Percentiles rank a stretch among this genome's conserved stretches.
Evolutionary conservation across 2,888 invertebrate genomes (phyloP).

Genomic region (Drosophila borealis): DNA sequence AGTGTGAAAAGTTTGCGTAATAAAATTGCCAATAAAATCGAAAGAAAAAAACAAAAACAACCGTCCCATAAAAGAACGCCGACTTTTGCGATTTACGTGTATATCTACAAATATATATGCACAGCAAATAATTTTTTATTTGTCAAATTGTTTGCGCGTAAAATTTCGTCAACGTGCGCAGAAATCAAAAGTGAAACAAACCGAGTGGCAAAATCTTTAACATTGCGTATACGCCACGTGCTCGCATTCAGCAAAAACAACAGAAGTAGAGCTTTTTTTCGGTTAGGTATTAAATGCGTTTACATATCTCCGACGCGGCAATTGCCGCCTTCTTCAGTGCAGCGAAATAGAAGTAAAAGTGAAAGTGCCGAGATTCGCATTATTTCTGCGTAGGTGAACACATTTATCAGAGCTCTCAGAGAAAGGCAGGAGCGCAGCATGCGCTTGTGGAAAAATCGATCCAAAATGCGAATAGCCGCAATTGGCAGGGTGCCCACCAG

Average conservation of each 20-base stretch:
- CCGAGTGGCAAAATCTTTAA: conserved; percentile 7
- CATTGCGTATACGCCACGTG: conserved; percentile 63
- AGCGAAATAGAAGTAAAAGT: conserved; percentile 61
- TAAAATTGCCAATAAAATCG: conserved; percentile 65
- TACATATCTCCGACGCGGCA: conserved; percentile 55
- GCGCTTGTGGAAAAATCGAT: conserved; percentile 73
- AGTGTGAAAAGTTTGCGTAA: conserved; percentile 52
- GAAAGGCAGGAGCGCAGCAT: conserved; percentile 46
- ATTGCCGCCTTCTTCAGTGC: conserved; percentile 39
- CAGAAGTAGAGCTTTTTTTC: background rate
- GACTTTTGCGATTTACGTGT: conserved; percentile 15
- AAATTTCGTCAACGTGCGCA: conserved; percentile 53
- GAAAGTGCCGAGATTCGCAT: conserved; percentile 71
- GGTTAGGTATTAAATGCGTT: conserved; percentile 68
- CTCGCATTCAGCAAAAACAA: conserved; percentile 37
- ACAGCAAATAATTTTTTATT: conserved; percentile 49
- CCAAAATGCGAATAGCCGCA: conserved; percentile 70
- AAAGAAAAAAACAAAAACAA: conserved; percentile 4
- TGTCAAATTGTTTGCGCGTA: conserved; percentile 43
- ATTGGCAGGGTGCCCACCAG: conserved; percentile 44
- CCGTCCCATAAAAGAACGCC: conserved; percentile 47
- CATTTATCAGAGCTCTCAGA: conserved; percentile 48
- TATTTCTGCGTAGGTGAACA: conserved; percentile 79
- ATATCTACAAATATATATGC: conserved; percentile 17
- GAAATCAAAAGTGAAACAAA: conserved; percentile 39